Percentiles rank a stretch among this genome's conserved stretches.
phyloP scores from a whole-genome alignment of 2,113 vertebrate genomes.

The Rhabdornis inornatus region DNA sequence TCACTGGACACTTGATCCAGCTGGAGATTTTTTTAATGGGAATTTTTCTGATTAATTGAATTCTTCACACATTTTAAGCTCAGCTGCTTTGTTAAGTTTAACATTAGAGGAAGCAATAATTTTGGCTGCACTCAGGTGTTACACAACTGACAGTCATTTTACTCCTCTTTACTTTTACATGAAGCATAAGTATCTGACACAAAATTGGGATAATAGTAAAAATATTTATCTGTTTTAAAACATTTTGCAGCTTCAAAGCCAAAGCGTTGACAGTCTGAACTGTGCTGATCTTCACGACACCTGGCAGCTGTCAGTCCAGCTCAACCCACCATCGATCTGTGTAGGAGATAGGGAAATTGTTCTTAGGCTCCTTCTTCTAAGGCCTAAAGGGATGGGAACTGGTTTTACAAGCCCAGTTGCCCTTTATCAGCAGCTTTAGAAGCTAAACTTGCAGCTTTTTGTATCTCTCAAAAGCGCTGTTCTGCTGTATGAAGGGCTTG shows the following conservation, averaged over 20 bases:
- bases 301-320: not conserved
- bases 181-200: not conserved
- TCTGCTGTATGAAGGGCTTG: not conserved
- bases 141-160: not conserved
- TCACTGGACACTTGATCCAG: not conserved
- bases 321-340: not conserved
- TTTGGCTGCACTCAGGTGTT: not conserved
- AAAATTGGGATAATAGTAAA: not conserved
- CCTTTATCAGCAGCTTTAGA: not conserved
- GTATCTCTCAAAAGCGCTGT: not conserved
- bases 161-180: not conserved
- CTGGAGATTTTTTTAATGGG: not conserved
- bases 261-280: not conserved
- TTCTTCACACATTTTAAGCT: not conserved
- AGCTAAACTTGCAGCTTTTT: not conserved
- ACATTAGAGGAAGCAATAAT: not conserved
- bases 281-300: fast-evolving
- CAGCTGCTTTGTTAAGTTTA: not conserved
- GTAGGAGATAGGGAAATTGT: not conserved
- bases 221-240: not conserved
- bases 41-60: not conserved
- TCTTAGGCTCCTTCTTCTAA: not conserved
- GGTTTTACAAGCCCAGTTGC: not conserved
- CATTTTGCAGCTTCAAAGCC: not conserved
- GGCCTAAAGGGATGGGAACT: not conserved